Evolutionary conservation across 2,113 vertebrate genomes (phyloP).

Genomic region (Callionymus lyra): DNA sequence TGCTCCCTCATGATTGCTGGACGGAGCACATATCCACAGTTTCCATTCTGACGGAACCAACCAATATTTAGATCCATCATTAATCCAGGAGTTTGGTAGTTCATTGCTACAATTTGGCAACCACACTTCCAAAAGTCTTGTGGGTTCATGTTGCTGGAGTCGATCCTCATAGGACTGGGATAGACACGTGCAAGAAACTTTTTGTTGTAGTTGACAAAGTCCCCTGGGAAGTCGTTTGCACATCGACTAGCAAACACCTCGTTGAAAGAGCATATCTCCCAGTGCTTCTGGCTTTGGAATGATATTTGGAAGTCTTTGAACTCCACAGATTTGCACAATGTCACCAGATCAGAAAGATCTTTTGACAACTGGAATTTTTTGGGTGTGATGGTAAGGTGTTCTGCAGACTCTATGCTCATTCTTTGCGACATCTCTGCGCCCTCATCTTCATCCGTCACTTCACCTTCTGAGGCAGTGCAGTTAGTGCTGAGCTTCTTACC

Average conservation of each 20-base stretch:
- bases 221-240: slow-evolving; percentile 85
- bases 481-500: slow-evolving; percentile 82
- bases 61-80: slow-evolving; percentile 99
- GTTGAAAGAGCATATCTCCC: slow-evolving; percentile 96
- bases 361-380: slow-evolving; percentile 90
- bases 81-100: slow-evolving; percentile 92
- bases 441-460: slow-evolving; percentile 95
- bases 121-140: slow-evolving; percentile 99
- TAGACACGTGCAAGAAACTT: slow-evolving; percentile 88
- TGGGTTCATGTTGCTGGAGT: slow-evolving; percentile 98
- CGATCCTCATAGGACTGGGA: slow-evolving; percentile 94
- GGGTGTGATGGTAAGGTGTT: slow-evolving; percentile 66
- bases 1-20: slow-evolving; percentile 96
- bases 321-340: slow-evolving; percentile 89
- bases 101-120: slow-evolving; percentile 97
- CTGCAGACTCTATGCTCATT: slow-evolving; percentile 72
- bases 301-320: slow-evolving; percentile 90
- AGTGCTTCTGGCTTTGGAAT: slow-evolving; percentile 91
- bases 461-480: slow-evolving; percentile 81
- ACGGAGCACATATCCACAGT: slow-evolving; percentile 89
- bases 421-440: slow-evolving; percentile 92
- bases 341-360: slow-evolving; percentile 90
- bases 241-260: slow-evolving; percentile 90
- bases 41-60: slow-evolving; percentile 96
- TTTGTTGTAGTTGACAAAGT: slow-evolving; percentile 98